Conservation (phyloP, 2,113 vertebrate genomes). For the Myotis yumanensis region DNA sequence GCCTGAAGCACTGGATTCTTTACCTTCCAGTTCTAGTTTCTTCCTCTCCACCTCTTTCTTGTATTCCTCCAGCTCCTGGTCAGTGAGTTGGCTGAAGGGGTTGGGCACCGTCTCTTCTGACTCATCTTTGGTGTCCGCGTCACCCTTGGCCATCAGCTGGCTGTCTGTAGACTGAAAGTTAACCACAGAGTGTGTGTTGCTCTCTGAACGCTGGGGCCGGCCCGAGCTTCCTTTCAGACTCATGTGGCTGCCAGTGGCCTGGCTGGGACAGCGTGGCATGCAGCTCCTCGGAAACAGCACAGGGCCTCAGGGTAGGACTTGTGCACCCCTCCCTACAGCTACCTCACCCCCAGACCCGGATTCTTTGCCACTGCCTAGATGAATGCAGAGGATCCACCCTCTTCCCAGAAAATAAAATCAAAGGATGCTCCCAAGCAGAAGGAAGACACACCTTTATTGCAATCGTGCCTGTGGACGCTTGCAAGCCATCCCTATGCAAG, state of each 20-base stretch:
- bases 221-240: constrained; percentile 49
- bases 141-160: constrained; percentile 79
- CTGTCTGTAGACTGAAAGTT: constrained; percentile 90
- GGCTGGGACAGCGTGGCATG: constrained; percentile 45
- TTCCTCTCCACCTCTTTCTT: constrained; percentile 96
- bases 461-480: constrained; percentile 53
- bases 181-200: constrained; percentile 59
- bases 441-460: constrained; percentile 72
- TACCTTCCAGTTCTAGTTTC: constrained; percentile 90
- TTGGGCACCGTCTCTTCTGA: constrained; percentile 83
- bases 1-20: neutral
- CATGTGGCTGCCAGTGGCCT: constrained; percentile 50
- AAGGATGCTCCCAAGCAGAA: constrained; percentile 71
- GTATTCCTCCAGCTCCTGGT: constrained; percentile 98
- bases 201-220: constrained; percentile 36
- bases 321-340: neutral
- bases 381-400: constrained; percentile 6
- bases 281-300: constrained; percentile 47
- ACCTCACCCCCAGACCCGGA: constrained; percentile 7
- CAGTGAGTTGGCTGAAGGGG: constrained; percentile 96
- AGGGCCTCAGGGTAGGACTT: neutral
- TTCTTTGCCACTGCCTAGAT: constrained; percentile 32
- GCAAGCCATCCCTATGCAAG: constrained; percentile 49
- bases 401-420: constrained; percentile 65
- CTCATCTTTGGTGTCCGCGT: constrained; percentile 76